Percentiles rank a stretch among this genome's conserved stretches.
Evolutionary conservation across 2,797 vertebrate genomes (phyloP).

Genomic region (Chromobotia macracanthus): DNA sequence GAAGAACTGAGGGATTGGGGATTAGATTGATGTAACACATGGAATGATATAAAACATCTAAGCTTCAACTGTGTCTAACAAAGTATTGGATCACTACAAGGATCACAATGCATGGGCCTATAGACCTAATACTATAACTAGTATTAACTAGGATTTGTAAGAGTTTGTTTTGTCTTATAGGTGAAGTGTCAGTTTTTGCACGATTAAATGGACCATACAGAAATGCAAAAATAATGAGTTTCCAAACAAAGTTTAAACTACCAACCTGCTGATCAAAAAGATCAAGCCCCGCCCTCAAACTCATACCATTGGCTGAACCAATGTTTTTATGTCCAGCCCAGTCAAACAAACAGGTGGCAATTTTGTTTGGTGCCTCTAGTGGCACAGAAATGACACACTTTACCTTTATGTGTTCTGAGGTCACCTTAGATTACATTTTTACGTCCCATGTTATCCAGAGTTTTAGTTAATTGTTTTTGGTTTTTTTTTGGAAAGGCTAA

Average conservation of each 20-base stretch:
- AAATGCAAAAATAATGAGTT: no score
- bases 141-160: neutral
- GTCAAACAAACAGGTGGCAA: no score
- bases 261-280: neutral
- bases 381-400: no score
- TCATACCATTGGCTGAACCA: no score
- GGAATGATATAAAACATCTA: neutral
- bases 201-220: no score
- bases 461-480: neutral
- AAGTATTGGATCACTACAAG: neutral
- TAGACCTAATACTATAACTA: neutral
- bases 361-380: no score
- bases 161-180: no score
- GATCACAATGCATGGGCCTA: neutral
- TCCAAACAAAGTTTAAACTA: no score
- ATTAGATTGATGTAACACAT: constrained; percentile 7
- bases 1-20: neutral
- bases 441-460: no score
- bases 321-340: no score
- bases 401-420: neutral
- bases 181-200: no score
- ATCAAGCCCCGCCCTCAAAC: neutral
- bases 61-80: neutral
- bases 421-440: neutral
- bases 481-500: neutral